These are phyloP conservation scores for Pithecia hirsuta DNA, from an alignment of 2,797 vertebrate genomes.

Conservation along the genomic window DNA sequence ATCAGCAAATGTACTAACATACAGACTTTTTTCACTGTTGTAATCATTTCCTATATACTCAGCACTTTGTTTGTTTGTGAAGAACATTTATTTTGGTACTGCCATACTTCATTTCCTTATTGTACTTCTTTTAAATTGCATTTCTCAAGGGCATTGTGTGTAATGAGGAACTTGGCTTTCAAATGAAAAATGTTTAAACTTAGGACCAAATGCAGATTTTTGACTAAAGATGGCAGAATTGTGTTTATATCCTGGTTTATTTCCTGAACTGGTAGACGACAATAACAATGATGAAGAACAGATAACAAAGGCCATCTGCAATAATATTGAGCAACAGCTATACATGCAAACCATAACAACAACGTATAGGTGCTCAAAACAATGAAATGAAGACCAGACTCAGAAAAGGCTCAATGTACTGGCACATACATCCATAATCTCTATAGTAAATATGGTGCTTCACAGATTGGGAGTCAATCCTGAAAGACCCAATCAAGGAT, in stretches of 20 bases:
- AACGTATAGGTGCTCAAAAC: neutral
- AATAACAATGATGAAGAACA: neutral
- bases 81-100: neutral
- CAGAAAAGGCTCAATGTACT: neutral
- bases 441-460: neutral
- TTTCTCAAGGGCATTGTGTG: neutral
- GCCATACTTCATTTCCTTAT: neutral
- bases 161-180: neutral
- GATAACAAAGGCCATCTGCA: neutral
- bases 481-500: neutral
- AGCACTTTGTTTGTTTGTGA: neutral
- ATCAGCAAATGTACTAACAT: neutral
- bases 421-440: rapidly evolving
- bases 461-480: neutral
- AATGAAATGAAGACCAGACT: neutral
- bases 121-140: neutral
- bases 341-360: neutral
- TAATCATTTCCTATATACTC: neutral
- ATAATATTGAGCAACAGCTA: neutral
- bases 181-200: neutral
- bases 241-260: neutral
- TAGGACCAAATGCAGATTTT: neutral
- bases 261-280: neutral
- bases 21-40: neutral
- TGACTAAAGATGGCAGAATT: neutral